Conservation (phyloP, 2,888 invertebrate genomes). For the Yponomeuta sedellus region DNA sequence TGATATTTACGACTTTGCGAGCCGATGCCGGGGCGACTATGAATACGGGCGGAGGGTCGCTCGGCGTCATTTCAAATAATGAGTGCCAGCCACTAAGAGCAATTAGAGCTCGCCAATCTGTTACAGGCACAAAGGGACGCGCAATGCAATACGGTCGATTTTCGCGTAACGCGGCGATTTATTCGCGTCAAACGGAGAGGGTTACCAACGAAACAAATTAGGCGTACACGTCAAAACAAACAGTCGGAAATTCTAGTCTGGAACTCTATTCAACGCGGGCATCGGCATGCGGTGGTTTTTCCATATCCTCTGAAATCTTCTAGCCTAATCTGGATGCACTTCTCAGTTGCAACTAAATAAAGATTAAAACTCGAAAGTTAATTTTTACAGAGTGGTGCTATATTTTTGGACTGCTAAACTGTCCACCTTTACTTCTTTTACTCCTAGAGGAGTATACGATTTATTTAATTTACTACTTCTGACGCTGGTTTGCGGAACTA, state of each 20-base stretch:
- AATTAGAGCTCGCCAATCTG: conserved; percentile 1
- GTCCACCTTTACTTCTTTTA: no score
- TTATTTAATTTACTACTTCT: no score
- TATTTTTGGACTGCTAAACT: no score
- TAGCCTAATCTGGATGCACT: no score
- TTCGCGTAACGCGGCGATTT: neutral
- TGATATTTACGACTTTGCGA: neutral
- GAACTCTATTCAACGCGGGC: no score
- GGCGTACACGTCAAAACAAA: neutral
- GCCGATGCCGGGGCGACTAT: neutral
- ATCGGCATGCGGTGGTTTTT: no score
- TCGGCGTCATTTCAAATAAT: neutral
- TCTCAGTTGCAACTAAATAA: no score
- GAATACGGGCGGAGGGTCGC: neutral
- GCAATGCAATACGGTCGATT: neutral
- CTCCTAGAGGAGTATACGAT: no score
- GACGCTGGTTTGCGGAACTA: no score
- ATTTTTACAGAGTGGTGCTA: no score
- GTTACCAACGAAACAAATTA: neutral
- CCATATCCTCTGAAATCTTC: no score
- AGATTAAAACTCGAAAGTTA: no score
- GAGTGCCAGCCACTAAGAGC: conserved; percentile 1
- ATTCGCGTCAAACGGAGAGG: neutral
- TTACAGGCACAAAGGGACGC: conserved; percentile 1
- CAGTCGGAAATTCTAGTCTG: neutral